Evolutionary conservation across 1,140 invertebrate species (phyloP).

Genomic region (Cotesia chilonis): DNA sequence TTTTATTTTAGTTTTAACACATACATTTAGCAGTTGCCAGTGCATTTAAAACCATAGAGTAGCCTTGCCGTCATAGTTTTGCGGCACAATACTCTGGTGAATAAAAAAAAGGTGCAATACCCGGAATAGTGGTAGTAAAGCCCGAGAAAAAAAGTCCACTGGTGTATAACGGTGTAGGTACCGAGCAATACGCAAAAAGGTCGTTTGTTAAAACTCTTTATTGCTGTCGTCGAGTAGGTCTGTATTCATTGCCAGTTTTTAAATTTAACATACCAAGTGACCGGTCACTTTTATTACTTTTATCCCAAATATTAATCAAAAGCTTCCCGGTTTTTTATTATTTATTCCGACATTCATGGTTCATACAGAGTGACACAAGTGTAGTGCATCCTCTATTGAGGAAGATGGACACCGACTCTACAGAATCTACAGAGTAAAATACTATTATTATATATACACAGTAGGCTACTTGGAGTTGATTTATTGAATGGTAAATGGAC

Average conservation of each 20-base stretch:
- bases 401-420: too few species aligned
- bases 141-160: background rate
- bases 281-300: constrained; percentile 50
- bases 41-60: too few species aligned
- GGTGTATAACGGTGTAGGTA: too few species aligned
- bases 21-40: too few species aligned
- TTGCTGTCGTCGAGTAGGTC: constrained; percentile 48
- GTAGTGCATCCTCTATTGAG: too few species aligned
- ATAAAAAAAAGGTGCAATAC: constrained; percentile 16
- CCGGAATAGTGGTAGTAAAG: too few species aligned
- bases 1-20: constrained; percentile 22
- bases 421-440: too few species aligned
- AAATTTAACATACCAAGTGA: constrained; percentile 47
- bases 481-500: constrained; percentile 56
- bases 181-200: constrained; percentile 17
- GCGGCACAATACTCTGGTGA: constrained; percentile 1
- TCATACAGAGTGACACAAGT: too few species aligned
- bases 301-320: constrained; percentile 28
- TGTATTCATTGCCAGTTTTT: constrained; percentile 53
- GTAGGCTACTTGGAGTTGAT: constrained; percentile 54
- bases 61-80: background rate
- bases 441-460: too few species aligned
- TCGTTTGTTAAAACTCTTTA: constrained; percentile 57
- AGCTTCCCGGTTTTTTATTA: too few species aligned
- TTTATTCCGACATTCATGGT: too few species aligned